Evolutionary conservation across 1,140 invertebrate genomes (phyloP), one percentile per base, ranked within the genome.

Genomic region (Eumeta japonica): DNA sequence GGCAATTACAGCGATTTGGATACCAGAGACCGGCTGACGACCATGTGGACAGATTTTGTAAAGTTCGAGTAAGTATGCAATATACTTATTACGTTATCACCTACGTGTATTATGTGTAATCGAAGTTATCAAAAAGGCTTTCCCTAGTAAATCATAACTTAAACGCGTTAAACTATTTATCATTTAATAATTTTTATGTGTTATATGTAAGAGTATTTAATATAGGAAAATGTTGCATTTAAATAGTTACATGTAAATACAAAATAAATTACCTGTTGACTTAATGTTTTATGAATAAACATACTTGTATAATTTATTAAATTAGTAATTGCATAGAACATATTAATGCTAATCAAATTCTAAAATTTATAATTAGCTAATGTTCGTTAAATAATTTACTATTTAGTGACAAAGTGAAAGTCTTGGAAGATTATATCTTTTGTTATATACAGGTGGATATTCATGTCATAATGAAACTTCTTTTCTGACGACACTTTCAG

Each of bases 21-120:
- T 35, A 62, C 50, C 2, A 55, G 68, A 40, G 59, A 71, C 16
- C 46, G 62, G 2, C 48, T 73, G 55, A 68, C 61, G 0, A 39
- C 37, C 3, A 70, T 73, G 68, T 73, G 68, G 68, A 45, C 58
- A 1, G 64, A 73, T 45, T 73, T 67, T 42, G 50, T 55, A 2
- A 65, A 58, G 47, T 67, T 59, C 42, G 59, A 46, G 68, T 73
- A 57, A 58, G 63, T 57, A 35, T 29, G n/a, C n/a, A n/a, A n/a
- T n/a, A n/a, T n/a, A n/a, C n/a, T n/a, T n/a, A n/a, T n/a, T n/a
- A n/a, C n/a, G n/a, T n/a, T n/a, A n/a, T n/a, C n/a, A n/a, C n/a
- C n/a, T n/a, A n/a, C 13, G 13, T 30, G 9, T 30, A 14, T 14
- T 9, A 10, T 14, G 5, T 10, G 5, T 30, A 10, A 30, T 10